Conservation (phyloP, 2,113 vertebrate species). For the Theristicus caerulescens region DNA sequence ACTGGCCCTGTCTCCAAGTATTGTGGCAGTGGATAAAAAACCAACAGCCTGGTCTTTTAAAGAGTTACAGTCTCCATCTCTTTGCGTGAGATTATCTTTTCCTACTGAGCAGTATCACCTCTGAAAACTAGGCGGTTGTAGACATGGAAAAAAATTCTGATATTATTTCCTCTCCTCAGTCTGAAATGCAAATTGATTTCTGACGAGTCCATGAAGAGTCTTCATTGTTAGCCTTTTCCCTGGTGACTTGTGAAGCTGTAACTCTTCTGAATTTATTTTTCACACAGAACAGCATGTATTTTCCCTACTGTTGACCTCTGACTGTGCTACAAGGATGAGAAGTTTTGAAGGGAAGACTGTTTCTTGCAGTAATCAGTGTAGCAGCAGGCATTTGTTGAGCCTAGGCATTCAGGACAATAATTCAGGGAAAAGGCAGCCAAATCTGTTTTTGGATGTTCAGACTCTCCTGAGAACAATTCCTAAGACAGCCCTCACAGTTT, state of each 20-base stretch:
- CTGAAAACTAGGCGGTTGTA: neutral
- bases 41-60: neutral
- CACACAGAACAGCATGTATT: constrained; percentile 54
- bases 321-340: constrained; percentile 43
- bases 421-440: constrained; percentile 40
- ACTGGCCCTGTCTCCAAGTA: neutral
- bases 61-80: neutral
- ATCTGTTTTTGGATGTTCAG: constrained; percentile 23
- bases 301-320: constrained; percentile 55
- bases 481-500: constrained; percentile 12
- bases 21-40: neutral
- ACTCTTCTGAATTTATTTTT: constrained; percentile 57
- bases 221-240: constrained; percentile 61
- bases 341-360: constrained; percentile 38
- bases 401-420: constrained; percentile 28
- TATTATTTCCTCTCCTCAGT: constrained; percentile 1
- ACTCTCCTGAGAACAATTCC: constrained; percentile 30
- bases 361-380: constrained; percentile 42
- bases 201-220: constrained; percentile 17
- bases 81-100: neutral
- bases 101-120: neutral
- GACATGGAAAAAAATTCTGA: neutral
- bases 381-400: constrained; percentile 49
- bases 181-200: constrained; percentile 59
- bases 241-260: constrained; percentile 59